phyloP scores from a whole-genome alignment of 2,797 vertebrate species.

The Podargus strigoides region DNA sequence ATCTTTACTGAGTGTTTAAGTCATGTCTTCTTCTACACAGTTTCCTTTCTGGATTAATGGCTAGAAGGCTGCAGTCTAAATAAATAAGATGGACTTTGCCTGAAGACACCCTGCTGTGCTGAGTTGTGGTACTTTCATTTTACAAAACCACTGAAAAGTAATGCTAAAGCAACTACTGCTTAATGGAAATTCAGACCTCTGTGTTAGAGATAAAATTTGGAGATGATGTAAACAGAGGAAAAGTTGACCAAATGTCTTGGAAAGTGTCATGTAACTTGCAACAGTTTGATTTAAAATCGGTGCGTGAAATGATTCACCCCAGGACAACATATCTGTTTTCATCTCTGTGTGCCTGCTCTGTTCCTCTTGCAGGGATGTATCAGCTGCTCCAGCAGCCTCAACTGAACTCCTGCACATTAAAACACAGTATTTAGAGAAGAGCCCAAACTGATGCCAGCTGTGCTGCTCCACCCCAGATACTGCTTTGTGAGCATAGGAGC shows the following conservation, averaged over 20 bases:
- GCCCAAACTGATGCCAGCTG: background rate
- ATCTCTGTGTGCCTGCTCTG: background rate
- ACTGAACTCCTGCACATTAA: background rate
- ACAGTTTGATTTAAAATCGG: background rate
- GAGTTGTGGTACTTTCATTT: background rate
- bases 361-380: background rate
- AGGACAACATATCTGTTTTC: background rate
- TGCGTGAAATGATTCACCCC: background rate
- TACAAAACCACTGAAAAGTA: background rate
- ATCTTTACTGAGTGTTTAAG: constrained; percentile 21
- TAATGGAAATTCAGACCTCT: background rate
- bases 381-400: background rate
- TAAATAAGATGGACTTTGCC: background rate
- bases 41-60: constrained; percentile 1
- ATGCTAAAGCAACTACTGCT: background rate
- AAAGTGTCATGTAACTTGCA: background rate
- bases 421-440: background rate
- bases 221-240: background rate
- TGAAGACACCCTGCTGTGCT: background rate
- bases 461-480: background rate
- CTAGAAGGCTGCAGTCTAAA: background rate
- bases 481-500: background rate
- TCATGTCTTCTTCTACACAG: background rate
- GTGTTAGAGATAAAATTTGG: background rate
- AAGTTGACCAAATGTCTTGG: background rate